These are phyloP conservation scores for Chelonus formosanus DNA, from an alignment of 2,888 invertebrate species.

Conservation along the genomic window DNA sequence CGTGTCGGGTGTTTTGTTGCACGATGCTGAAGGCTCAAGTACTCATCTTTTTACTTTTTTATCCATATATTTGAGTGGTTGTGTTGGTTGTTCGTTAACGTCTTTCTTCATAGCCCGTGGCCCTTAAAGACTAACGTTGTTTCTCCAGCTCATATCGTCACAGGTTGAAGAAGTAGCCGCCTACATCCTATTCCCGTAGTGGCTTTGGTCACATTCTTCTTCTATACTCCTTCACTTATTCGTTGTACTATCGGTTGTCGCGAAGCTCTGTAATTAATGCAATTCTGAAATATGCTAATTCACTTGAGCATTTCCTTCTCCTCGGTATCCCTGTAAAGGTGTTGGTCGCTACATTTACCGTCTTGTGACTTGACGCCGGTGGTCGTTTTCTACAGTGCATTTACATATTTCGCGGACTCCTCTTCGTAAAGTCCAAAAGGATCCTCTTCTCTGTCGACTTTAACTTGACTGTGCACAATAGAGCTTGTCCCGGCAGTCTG, in stretches of 20 bases:
- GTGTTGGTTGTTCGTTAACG: neutral
- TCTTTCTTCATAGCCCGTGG: neutral
- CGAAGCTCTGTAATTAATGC: slow-evolving; percentile 51
- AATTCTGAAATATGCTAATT: slow-evolving; percentile 56
- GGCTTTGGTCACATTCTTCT: neutral
- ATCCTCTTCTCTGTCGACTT: slow-evolving; percentile 11
- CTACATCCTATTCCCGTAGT: neutral
- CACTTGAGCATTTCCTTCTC: slow-evolving; percentile 32
- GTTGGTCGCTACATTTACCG: slow-evolving; percentile 46
- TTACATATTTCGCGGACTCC: slow-evolving; percentile 21
- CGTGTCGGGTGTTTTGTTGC: slow-evolving; percentile 21
- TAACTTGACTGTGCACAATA: slow-evolving; percentile 18
- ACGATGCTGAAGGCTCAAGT: neutral
- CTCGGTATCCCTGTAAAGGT: slow-evolving; percentile 27
- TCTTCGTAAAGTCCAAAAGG: slow-evolving; percentile 31
- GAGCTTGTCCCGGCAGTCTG: slow-evolving; percentile 17
- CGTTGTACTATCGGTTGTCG: slow-evolving; percentile 15
- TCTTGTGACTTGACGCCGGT: slow-evolving; percentile 50
- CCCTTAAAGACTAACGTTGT: neutral
- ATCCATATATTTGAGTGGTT: slow-evolving; percentile 1
- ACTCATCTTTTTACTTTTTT: neutral
- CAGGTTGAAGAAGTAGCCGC: slow-evolving; percentile 2
- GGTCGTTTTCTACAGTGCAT: slow-evolving; percentile 36
- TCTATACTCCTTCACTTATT: slow-evolving; percentile 17
- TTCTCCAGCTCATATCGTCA: neutral